phyloP scores from a whole-genome alignment of 2,888 invertebrate genomes.

The Psylliodes chrysocephalus region DNA sequence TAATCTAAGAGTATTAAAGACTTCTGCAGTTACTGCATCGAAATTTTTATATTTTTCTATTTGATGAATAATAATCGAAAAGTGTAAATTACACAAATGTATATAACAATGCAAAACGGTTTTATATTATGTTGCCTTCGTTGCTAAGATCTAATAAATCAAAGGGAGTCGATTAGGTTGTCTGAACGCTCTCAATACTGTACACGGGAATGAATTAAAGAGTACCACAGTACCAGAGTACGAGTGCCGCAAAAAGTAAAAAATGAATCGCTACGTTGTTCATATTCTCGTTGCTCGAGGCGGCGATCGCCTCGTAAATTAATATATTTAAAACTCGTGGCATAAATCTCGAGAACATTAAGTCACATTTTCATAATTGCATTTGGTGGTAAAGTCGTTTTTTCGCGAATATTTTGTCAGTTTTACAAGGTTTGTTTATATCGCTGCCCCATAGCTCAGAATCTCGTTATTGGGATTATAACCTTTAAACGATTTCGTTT shows the following conservation, averaged over 20 bases:
- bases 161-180: conserved; percentile 45
- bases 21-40: too few relatives aligned
- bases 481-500: neutral
- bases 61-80: too few relatives aligned
- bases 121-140: neutral
- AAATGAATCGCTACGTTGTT: conserved; percentile 47
- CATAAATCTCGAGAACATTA: conserved; percentile 64
- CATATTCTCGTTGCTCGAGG: conserved; percentile 53
- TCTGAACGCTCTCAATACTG: conserved; percentile 43
- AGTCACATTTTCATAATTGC: conserved; percentile 65
- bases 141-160: conserved; percentile 36
- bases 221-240: too few relatives aligned
- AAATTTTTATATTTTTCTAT: too few relatives aligned
- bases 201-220: conserved; percentile 43
- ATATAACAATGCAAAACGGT: neutral
- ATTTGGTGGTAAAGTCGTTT: conserved; percentile 54
- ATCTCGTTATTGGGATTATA: neutral
- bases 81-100: neutral
- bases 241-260: conserved; percentile 42
- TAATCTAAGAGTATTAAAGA: too few relatives aligned
- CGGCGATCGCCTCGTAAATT: conserved; percentile 63
- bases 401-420: conserved; percentile 55
- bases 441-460: conserved; percentile 18
- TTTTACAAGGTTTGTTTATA: conserved; percentile 46
- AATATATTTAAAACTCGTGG: conserved; percentile 62